phyloP scores from a whole-genome alignment of 1,140 invertebrate genomes.

The Drosophila quadrilineata region DNA sequence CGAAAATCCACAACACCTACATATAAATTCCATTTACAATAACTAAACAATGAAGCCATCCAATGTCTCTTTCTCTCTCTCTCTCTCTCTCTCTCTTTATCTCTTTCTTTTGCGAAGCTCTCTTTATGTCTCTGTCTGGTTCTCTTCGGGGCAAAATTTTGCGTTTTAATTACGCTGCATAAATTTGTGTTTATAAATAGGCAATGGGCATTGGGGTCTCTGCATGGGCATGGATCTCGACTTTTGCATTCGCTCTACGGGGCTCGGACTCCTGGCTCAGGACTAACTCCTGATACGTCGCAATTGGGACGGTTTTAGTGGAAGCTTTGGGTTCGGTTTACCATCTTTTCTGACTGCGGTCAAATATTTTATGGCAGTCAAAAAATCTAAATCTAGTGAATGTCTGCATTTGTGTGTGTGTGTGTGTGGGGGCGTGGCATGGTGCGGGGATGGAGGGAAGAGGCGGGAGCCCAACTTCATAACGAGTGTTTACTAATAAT shows the following conservation, averaged over 20 bases:
- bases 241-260: neutral
- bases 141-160: constrained; percentile 72
- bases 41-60: constrained; percentile 65
- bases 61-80: constrained; percentile 13
- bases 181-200: constrained; percentile 80
- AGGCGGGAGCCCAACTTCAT: constrained; percentile 60
- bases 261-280: neutral
- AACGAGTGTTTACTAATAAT: constrained; percentile 80
- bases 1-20: constrained; percentile 42
- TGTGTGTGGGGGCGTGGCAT: constrained; percentile 41
- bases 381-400: constrained; percentile 74
- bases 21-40: constrained; percentile 52
- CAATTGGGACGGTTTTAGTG: neutral
- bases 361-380: constrained; percentile 75
- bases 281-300: neutral
- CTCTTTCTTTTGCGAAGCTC: neutral
- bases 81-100: neutral
- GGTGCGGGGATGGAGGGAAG: neutral
- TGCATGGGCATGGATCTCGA: neutral
- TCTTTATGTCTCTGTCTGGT: too few relatives aligned
- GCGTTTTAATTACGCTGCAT: constrained; percentile 80
- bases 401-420: constrained; percentile 70
- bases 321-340: constrained; percentile 3
- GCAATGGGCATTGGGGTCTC: constrained; percentile 38
- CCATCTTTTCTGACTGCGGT: constrained; percentile 55